Conservation (phyloP, 30 jellyfish, hydroid and myxozoan species). For the Hydractinia symbiolongicarpus region DNA sequence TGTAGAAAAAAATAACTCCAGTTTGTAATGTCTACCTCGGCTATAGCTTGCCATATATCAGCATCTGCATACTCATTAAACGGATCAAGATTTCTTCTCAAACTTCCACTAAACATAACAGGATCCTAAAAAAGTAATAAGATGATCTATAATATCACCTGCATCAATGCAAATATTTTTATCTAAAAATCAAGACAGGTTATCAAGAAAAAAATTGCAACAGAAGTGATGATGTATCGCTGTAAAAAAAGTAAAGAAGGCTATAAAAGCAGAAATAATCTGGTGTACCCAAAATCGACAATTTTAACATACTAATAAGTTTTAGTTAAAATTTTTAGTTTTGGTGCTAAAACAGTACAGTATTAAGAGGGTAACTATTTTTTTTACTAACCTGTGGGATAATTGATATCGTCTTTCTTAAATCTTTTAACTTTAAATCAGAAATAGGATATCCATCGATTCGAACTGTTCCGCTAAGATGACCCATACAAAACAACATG, state of each 20-base stretch:
- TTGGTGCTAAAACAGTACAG: too few relatives aligned
- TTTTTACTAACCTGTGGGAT: conserved; percentile 70
- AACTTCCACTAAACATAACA: conserved; percentile 71
- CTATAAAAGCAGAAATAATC: too few relatives aligned
- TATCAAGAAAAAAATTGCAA: too few relatives aligned
- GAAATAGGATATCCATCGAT: conserved; percentile 55
- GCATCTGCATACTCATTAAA: conserved; percentile 55
- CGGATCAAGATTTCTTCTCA: conserved; percentile 72
- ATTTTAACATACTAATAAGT: too few relatives aligned
- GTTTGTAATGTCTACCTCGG: conserved; percentile 37
- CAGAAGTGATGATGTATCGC: too few relatives aligned
- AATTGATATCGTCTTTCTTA: conserved; percentile 64
- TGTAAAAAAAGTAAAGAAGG: too few relatives aligned
- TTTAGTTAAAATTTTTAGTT: too few relatives aligned
- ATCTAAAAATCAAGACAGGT: too few relatives aligned
- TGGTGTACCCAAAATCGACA: too few relatives aligned
- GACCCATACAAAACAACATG: conserved; percentile 67
- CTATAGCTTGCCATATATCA: conserved; percentile 85
- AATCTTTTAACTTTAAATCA: conserved; percentile 36
- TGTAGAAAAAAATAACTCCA: too few relatives aligned
- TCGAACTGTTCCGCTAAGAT: conserved; percentile 42
- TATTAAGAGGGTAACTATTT: too few relatives aligned
- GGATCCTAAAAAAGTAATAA: conserved; percentile 83
- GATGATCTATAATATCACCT: background rate
- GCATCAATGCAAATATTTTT: too few relatives aligned